Base-by-base conservation (phyloP, 2,797 vertebrate genomes). In the Ciconia nigra region DNA sequence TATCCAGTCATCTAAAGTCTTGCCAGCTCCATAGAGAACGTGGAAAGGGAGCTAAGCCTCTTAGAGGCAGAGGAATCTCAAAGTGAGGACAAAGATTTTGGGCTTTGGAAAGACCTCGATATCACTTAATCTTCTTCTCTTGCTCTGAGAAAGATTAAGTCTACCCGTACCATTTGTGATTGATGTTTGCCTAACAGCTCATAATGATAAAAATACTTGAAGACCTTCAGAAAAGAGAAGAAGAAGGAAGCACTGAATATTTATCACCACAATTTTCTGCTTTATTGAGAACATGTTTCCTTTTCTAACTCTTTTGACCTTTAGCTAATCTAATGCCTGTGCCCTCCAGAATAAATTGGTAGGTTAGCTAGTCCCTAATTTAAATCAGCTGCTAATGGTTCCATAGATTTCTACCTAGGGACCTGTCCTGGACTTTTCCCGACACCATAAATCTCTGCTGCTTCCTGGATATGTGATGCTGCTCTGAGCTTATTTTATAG, bases 131-230 rank as follows among this genome's bases (percentile, higher is more conserved):
- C 57, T 73, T 61, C n/a, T 61, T 71, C 46, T 87, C 52, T 74
- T 78, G 33, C 80, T 42, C 37, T 77, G 41, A 84, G 39, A 95
- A 86, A 84, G 62, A 87, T 93, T 84, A 77, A 66, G 29, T 85
- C 89, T 89, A 28, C 55, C 47, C 77, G 28, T 70, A 63, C 71
- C 26, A 8, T 57, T 72, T 83, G 65, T 89, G 90, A 96, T 74
- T 94, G 84, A 89, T 83, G 88, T 77, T 94, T 94, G 78, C 71
- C 26, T 85, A 89, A 57, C 39, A 72, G 87, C 52, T 95, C 71
- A 83, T 66, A 73, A 83, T 89, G 82, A 83, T 70, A 85, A 87
- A 85, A 94, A 85, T 89, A 63, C 49, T 80, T 73, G 31, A 87
- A 95, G 84, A 83, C 89, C 76, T 96, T 93, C 59, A 83, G 72